phyloP scores from a whole-genome alignment of 2,888 invertebrate genomes.

The Ditula angustiorana region DNA sequence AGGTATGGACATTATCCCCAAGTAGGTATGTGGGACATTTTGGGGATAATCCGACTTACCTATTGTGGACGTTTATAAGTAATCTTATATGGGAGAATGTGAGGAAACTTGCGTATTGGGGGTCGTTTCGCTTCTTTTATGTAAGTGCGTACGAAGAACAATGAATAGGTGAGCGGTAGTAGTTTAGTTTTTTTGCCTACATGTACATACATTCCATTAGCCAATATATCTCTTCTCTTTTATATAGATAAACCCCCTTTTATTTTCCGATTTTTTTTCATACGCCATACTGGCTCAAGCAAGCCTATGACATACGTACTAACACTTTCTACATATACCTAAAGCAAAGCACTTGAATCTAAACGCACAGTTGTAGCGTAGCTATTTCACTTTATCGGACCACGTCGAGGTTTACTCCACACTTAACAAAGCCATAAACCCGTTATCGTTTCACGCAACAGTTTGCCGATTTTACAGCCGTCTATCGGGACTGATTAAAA shows the following conservation, averaged over 20 bases:
- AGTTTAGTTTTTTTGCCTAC: no score
- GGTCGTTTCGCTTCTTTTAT: neutral
- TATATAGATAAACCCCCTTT: no score
- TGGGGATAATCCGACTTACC: conserved; percentile 17
- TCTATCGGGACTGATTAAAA: conserved; percentile 30
- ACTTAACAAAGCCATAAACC: conserved; percentile 29
- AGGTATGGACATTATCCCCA: neutral
- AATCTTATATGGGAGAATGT: conserved; percentile 8
- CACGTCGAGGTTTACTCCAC: conserved; percentile 21
- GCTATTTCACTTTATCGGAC: neutral
- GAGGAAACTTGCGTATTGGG: neutral
- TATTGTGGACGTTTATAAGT: conserved; percentile 16
- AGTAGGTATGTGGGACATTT: neutral
- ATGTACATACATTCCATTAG: no score
- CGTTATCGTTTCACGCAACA: conserved; percentile 33
- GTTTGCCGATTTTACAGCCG: conserved; percentile 36
- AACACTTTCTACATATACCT: no score
- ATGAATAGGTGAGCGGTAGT: neutral
- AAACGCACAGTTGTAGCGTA: neutral
- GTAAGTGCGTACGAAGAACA: neutral
- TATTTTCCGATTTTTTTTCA: no score
- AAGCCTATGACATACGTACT: no score
- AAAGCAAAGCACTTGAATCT: conserved; percentile 1
- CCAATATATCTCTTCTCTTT: no score
- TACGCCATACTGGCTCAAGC: no score